phyloP scores from a whole-genome alignment of 2,113 vertebrate species.

The Dunckerocampus dactyliophorus region DNA sequence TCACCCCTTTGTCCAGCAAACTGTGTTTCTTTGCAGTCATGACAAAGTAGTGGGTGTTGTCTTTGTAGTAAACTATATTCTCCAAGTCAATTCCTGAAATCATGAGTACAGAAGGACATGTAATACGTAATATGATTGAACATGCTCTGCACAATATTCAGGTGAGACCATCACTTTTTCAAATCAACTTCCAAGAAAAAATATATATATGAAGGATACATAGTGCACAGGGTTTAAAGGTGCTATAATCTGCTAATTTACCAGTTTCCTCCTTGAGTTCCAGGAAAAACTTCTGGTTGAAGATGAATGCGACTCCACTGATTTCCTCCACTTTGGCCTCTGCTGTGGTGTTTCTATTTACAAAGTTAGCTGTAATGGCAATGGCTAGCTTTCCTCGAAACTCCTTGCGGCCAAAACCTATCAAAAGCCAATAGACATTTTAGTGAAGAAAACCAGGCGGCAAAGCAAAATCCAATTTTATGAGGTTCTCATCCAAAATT shows the following conservation, averaged over 20 bases:
- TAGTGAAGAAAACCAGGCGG: not conserved
- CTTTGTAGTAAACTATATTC: conserved; percentile 98
- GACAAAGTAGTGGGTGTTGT: conserved; percentile 97
- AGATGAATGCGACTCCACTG: conserved; percentile 97
- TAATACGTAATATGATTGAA: not conserved
- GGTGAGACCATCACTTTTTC: not conserved
- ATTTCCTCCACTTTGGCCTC: conserved; percentile 98
- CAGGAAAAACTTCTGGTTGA: conserved; percentile 98
- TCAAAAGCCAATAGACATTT: not conserved
- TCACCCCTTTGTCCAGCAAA: conserved; percentile 94
- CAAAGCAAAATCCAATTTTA: not conserved
- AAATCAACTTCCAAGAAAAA: no score
- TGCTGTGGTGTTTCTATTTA: conserved; percentile 94
- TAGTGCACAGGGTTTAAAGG: no score
- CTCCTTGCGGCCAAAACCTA: conserved; percentile 93
- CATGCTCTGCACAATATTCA: not conserved
- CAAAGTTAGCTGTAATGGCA: conserved; percentile 96
- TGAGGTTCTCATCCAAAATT: not conserved
- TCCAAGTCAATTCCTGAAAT: conserved; percentile 91
- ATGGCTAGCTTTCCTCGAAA: conserved; percentile 96
- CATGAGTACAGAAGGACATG: not conserved
- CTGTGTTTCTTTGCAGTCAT: conserved; percentile 99
- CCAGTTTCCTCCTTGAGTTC: conserved; percentile 94
- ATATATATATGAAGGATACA: no score
- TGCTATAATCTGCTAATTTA: conserved; percentile 31